Evolutionary conservation across 2,888 invertebrate species (phyloP), one percentile per base, ranked within the genome.

Genomic region (Trichopoda pennipes): DNA sequence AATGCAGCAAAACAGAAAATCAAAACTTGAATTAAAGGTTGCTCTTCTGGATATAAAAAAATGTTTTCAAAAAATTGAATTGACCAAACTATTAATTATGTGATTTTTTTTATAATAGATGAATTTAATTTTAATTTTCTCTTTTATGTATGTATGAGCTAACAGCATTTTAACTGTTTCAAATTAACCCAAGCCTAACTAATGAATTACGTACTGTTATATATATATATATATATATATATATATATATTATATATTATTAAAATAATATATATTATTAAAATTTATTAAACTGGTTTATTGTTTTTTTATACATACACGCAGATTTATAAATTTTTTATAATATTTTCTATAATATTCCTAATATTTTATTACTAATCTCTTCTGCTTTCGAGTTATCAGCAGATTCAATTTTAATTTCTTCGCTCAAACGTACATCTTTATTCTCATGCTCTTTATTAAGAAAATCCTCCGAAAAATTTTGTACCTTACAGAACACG

Each of bases 31-130:
- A 49, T 19, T 64, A 9, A 64, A 64, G 51, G 14, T 64, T 19
- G 17, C 49, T 19, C 64, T 51, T 19, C 19, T 64, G 64, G 51
- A 64, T 35, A 19, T 64, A 14, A 49, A 64, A 51, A 64, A 64
- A 64, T 64, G 49, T 19, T 64, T 14, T 51, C 64, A 35, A 64
- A 64, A 51, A 35, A 10, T 38, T 58, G 47, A 47, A 47, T 47
- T 47, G 10, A 38, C 38, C 38, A 38, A 38, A 38, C 8, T 12
- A 38, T 38, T 51, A 51, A 51, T 51, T 51, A 51, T 51, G 12
- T 51, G 19, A 51, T 21, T 14, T 51, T 38, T 38, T 38, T 38
- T 12, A 14, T 38, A 12, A 14, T 9, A 51, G 21, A 51, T 51
- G 19, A 51, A n/a, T n/a, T n/a, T n/a, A n/a, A n/a, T n/a, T n/a